These are phyloP conservation scores for Anabas testudineus DNA, from an alignment of 2,797 vertebrate genomes.

Conservation along the genomic window DNA sequence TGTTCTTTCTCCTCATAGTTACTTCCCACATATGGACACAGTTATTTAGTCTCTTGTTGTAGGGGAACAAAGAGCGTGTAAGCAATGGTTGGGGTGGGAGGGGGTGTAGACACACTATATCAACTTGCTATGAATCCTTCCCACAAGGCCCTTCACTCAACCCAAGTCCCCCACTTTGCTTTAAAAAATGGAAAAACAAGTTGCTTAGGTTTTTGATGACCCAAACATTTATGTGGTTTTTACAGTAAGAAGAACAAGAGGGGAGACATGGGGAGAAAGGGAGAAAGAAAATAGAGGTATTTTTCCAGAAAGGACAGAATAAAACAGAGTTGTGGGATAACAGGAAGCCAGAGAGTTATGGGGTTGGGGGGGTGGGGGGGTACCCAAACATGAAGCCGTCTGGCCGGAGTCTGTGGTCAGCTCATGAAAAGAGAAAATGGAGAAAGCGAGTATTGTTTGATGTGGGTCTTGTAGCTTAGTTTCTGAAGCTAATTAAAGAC, in stretches of 20 bases:
- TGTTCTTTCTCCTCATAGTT: slow-evolving; percentile 24
- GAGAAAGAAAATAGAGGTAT: slow-evolving; percentile 28
- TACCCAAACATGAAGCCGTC: slow-evolving; percentile 79
- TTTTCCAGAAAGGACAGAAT: slow-evolving; percentile 66
- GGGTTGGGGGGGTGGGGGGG: slow-evolving; percentile 65
- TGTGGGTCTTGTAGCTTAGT: slow-evolving; percentile 47
- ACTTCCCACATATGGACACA: slow-evolving; percentile 76
- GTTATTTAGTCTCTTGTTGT: slow-evolving; percentile 75
- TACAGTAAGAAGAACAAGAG: slow-evolving; percentile 53
- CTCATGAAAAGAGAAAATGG: slow-evolving; percentile 59
- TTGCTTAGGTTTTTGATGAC: slow-evolving; percentile 56
- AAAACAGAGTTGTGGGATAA: slow-evolving; percentile 71
- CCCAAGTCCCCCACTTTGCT: neutral
- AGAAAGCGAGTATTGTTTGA: slow-evolving; percentile 50
- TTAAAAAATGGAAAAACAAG: slow-evolving; percentile 64
- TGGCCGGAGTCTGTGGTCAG: slow-evolving; percentile 85
- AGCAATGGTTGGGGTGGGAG: slow-evolving; percentile 43
- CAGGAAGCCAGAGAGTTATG: slow-evolving; percentile 78
- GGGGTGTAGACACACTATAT: slow-evolving; percentile 66
- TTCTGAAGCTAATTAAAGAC: slow-evolving; percentile 38
- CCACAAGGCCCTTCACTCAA: slow-evolving; percentile 44
- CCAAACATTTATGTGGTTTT: slow-evolving; percentile 75
- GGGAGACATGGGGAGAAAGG: slow-evolving; percentile 23
- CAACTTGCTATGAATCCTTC: slow-evolving; percentile 62
- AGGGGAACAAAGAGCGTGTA: slow-evolving; percentile 72